Percentiles rank a stretch among this genome's conserved stretches.
phyloP scores from a whole-genome alignment of 1,140 invertebrate genomes.

The Agrilus planipennis region DNA sequence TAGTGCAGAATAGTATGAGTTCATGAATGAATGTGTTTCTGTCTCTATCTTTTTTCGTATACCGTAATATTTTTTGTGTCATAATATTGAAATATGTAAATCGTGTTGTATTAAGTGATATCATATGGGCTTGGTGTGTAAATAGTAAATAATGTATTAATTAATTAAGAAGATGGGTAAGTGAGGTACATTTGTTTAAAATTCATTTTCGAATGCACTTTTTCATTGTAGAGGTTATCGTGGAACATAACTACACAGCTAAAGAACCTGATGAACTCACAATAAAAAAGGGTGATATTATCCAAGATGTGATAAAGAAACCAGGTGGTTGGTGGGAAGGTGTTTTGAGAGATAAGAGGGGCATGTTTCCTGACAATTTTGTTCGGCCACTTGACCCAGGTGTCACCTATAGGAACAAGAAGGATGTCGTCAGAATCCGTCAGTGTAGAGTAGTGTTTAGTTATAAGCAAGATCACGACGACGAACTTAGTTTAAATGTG shows the following conservation, averaged over 20 bases:
- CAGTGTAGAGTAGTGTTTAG: conserved; percentile 79
- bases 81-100: no score
- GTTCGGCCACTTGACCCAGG: conserved; percentile 51
- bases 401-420: conserved; percentile 16
- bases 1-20: no score
- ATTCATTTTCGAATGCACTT: conserved; percentile 3
- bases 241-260: conserved; percentile 70
- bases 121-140: conserved; percentile 12
- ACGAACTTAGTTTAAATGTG: conserved; percentile 76
- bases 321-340: conserved; percentile 96
- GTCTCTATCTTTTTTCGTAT: no score
- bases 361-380: conserved; percentile 97
- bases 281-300: conserved; percentile 78
- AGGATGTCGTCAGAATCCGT: conserved; percentile 35
- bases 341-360: conserved; percentile 69
- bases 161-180: conserved; percentile 10
- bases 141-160: conserved; percentile 1
- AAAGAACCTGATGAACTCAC: conserved; percentile 75
- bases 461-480: conserved; percentile 82
- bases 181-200: conserved; percentile 1
- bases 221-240: conserved; percentile 59
- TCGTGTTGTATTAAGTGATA: conserved; percentile 13
- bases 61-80: no score
- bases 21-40: no score
- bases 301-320: conserved; percentile 70